Conservation (phyloP, 2,888 invertebrate genomes). For the Lithophane semibrunnea region DNA sequence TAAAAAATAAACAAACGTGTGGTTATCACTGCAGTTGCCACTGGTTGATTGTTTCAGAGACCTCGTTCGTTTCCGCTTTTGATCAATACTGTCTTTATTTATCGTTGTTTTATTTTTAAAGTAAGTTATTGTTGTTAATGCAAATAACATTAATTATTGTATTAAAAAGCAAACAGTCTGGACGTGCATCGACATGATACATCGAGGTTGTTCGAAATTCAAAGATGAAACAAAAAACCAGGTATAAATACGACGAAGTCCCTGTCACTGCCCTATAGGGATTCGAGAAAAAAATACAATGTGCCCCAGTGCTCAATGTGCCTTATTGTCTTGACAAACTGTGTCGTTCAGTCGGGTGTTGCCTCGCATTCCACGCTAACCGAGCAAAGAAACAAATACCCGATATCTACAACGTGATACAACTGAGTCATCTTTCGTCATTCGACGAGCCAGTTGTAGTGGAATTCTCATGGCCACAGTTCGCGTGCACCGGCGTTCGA, state of each 20-base stretch:
- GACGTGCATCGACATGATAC: not conserved
- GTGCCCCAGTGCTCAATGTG: slow-evolving; percentile 18
- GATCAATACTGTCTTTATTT: slow-evolving; percentile 8
- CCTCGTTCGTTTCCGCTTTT: slow-evolving; percentile 27
- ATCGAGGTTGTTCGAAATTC: not conserved
- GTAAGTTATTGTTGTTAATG: not conserved
- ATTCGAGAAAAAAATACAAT: slow-evolving; percentile 25
- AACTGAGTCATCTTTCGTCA: slow-evolving; percentile 87
- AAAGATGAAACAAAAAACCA: slow-evolving; percentile 17
- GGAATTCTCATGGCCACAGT: slow-evolving; percentile 82
- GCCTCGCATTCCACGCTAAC: slow-evolving; percentile 71
- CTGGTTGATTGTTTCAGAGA: slow-evolving; percentile 28
- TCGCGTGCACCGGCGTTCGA: slow-evolving; percentile 84
- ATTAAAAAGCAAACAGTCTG: not conserved
- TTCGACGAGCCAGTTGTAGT: slow-evolving; percentile 74
- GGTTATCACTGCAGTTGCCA: slow-evolving; percentile 17
- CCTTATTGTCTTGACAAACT: slow-evolving; percentile 54
- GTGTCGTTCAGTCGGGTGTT: slow-evolving; percentile 56
- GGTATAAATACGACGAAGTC: slow-evolving; percentile 4
- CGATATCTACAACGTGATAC: slow-evolving; percentile 75
- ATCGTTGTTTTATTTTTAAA: slow-evolving; percentile 9
- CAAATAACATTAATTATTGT: not conserved
- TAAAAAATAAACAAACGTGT: slow-evolving; percentile 17
- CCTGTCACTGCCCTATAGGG: slow-evolving; percentile 5
- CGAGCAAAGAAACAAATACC: slow-evolving; percentile 75